Conservation (phyloP, 2,888 invertebrate genomes). For the Coelinius sp. region DNA sequence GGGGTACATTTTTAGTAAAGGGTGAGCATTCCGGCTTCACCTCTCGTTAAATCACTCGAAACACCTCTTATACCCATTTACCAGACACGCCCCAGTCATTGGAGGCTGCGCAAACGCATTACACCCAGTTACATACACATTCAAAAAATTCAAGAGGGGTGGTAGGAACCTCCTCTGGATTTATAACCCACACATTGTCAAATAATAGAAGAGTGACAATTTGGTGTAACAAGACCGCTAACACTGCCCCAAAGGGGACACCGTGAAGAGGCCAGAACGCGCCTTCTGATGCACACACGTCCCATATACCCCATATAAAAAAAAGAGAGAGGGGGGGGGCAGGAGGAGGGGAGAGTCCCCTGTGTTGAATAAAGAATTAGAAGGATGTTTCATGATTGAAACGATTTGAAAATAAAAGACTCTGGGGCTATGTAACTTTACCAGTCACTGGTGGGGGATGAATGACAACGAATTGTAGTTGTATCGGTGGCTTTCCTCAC, state of each 20-base stretch:
- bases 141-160: conserved; percentile 16
- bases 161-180: background rate
- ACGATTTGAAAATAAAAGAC: conserved; percentile 27
- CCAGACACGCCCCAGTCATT: conserved; percentile 58
- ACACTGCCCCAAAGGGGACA: conserved; percentile 44
- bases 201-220: conserved; percentile 44
- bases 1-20: background rate
- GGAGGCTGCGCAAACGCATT: conserved; percentile 45
- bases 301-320: background rate
- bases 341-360: conserved; percentile 4
- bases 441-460: conserved; percentile 22
- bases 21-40: background rate
- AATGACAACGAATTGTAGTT: conserved; percentile 40
- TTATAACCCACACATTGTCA: conserved; percentile 4
- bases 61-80: conserved; percentile 50
- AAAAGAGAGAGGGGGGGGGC: background rate
- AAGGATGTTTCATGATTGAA: conserved; percentile 35
- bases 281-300: background rate
- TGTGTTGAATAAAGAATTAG: conserved; percentile 12
- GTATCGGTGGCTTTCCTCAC: conserved; percentile 56
- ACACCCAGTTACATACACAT: background rate
- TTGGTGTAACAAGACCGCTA: conserved; percentile 57
- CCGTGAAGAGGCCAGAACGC: too few species aligned
- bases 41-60: conserved; percentile 15
- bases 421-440: conserved; percentile 18